Percentiles rank a stretch among this genome's conserved stretches.
Evolutionary conservation across 1,140 invertebrate species (phyloP).

Genomic region (Cotesia vestalis): DNA sequence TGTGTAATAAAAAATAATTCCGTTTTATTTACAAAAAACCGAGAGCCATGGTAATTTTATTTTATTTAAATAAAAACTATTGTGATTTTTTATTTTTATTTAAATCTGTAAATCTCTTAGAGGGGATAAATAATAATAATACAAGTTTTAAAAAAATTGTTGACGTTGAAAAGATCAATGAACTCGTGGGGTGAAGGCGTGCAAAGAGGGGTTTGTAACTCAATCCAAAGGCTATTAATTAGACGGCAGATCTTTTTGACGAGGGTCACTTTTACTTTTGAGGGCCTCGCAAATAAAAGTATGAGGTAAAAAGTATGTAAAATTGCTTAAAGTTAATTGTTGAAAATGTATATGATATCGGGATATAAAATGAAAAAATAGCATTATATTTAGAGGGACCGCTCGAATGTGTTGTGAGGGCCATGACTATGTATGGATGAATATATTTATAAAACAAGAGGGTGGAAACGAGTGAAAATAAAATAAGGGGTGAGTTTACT

Average conservation of each 20-base stretch:
- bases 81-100: no score
- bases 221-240: slow-evolving; percentile 33
- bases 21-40: no score
- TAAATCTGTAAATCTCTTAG: no score
- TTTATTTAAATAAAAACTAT: no score
- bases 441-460: no score
- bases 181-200: background rate
- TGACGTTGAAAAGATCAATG: background rate
- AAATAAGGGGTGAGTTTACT: slow-evolving; percentile 11
- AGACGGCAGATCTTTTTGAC: slow-evolving; percentile 26
- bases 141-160: background rate
- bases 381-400: no score
- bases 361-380: no score
- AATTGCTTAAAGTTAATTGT: no score
- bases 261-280: background rate
- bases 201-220: slow-evolving; percentile 30
- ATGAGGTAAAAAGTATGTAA: background rate
- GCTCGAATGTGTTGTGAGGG: background rate
- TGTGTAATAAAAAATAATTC: no score
- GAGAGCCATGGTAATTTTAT: no score
- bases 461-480: slow-evolving; percentile 13
- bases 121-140: no score
- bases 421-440: background rate
- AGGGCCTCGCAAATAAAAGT: background rate
- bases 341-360: no score